phyloP scores from a whole-genome alignment of 2,888 invertebrate species.

The Drosophila neonasuta region DNA sequence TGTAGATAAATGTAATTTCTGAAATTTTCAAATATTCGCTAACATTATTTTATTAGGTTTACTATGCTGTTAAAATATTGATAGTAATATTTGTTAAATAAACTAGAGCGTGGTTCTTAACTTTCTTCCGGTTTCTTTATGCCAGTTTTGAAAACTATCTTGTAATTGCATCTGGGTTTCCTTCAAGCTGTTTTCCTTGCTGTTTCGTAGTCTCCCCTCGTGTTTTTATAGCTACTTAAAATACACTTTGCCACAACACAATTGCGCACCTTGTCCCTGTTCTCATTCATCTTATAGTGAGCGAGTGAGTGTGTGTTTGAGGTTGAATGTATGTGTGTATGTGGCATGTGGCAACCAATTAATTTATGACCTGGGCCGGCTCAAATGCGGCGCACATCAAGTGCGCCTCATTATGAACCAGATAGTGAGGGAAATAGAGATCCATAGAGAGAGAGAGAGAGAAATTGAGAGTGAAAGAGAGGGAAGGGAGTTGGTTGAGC shows the following conservation, averaged over 20 bases:
- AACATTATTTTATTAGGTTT: too few relatives aligned
- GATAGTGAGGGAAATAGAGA: constrained; percentile 1
- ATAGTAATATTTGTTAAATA: too few relatives aligned
- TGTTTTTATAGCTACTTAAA: constrained; percentile 24
- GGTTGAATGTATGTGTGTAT: neutral
- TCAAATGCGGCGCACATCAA: constrained; percentile 45
- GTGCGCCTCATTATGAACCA: constrained; percentile 51
- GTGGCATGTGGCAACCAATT: constrained; percentile 46
- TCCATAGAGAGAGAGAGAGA: neutral
- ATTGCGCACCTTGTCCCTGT: constrained; percentile 48
- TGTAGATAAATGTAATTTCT: too few relatives aligned
- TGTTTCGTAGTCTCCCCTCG: neutral
- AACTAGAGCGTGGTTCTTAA: too few relatives aligned
- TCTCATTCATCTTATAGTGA: constrained; percentile 22
- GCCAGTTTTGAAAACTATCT: neutral
- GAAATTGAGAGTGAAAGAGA: neutral
- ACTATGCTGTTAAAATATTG: too few relatives aligned
- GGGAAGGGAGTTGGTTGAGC: constrained; percentile 23
- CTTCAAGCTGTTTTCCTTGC: neutral
- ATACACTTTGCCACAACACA: constrained; percentile 15
- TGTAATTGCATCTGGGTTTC: constrained; percentile 6
- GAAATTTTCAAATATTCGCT: too few relatives aligned
- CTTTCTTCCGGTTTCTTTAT: neutral
- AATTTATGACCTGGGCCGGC: constrained; percentile 58
- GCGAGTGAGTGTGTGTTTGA: constrained; percentile 11